phyloP scores from a whole-genome alignment of 2,888 invertebrate genomes.

The Trichopria drosophilae region DNA sequence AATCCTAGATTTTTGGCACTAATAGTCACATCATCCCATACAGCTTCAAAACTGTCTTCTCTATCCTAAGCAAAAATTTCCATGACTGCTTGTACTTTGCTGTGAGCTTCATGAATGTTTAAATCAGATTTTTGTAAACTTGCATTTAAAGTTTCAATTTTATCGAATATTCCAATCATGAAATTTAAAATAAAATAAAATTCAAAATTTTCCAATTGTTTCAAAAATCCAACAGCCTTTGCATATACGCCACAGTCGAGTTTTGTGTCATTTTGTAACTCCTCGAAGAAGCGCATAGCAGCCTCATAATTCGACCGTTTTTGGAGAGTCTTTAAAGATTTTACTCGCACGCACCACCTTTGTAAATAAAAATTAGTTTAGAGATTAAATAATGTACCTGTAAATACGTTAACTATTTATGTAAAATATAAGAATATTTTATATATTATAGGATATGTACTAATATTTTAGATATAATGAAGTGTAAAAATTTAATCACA shows the following conservation, averaged over 20 bases:
- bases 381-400: not conserved
- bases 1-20: slow-evolving; percentile 21
- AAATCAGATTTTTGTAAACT: slow-evolving; percentile 28
- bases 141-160: slow-evolving; percentile 27
- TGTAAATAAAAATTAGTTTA: not conserved
- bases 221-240: slow-evolving; percentile 26
- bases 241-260: slow-evolving; percentile 10
- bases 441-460: no score
- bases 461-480: no score
- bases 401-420: slow-evolving; percentile 1
- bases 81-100: no score
- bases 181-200: slow-evolving; percentile 19
- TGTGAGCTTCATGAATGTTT: slow-evolving; percentile 15
- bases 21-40: no score
- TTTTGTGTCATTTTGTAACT: not conserved
- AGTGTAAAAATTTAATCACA: no score
- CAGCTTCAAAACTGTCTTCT: slow-evolving; percentile 22
- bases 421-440: no score
- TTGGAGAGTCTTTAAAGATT: slow-evolving; percentile 29
- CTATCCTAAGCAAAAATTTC: slow-evolving; percentile 5
- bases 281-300: slow-evolving; percentile 21
- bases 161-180: slow-evolving; percentile 31
- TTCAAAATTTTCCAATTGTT: slow-evolving; percentile 11
- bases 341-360: slow-evolving; percentile 29
- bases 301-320: slow-evolving; percentile 17